Evolutionary conservation across 37 sponge, comb jelly and placozoan genomes (phyloP).

Genomic region (Cladorhizidae sp.): DNA sequence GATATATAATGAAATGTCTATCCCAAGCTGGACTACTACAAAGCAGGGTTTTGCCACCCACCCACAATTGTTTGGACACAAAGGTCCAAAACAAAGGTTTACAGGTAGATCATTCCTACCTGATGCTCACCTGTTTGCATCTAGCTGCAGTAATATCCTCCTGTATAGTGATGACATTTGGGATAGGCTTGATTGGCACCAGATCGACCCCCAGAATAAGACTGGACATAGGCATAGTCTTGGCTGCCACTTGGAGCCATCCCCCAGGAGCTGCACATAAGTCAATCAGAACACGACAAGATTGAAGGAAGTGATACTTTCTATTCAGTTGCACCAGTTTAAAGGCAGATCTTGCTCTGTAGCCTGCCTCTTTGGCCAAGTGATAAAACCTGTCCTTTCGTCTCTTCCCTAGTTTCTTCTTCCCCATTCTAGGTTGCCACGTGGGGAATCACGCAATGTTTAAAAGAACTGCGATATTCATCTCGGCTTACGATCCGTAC

Average conservation of each 20-base stretch:
- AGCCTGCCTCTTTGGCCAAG: conserved; percentile 98
- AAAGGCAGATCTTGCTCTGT: conserved; percentile 96
- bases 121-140: conserved; percentile 38
- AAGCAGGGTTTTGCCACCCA: too few relatives aligned
- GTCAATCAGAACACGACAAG: conserved; percentile 88
- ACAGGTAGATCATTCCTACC: too few relatives aligned
- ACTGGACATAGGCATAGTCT: conserved; percentile 92
- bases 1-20: too few relatives aligned
- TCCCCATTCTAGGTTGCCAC: too few relatives aligned
- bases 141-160: conserved; percentile 94
- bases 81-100: too few relatives aligned
- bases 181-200: conserved; percentile 90
- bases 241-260: conserved; percentile 95
- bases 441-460: too few relatives aligned
- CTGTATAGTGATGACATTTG: conserved; percentile 85
- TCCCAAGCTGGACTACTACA: too few relatives aligned
- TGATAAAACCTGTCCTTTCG: conserved; percentile 95
- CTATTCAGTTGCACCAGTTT: conserved; percentile 96
- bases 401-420: conserved; percentile 93
- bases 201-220: conserved; percentile 93
- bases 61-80: too few relatives aligned
- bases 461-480: too few relatives aligned
- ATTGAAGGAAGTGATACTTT: conserved; percentile 92
- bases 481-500: too few relatives aligned
- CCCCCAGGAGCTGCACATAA: conserved; percentile 99